A percentile compares a stretch with the other conserved stretches of the same genome.
Conservation (phyloP, 2,888 invertebrate species). For the Chalcis sispes region DNA sequence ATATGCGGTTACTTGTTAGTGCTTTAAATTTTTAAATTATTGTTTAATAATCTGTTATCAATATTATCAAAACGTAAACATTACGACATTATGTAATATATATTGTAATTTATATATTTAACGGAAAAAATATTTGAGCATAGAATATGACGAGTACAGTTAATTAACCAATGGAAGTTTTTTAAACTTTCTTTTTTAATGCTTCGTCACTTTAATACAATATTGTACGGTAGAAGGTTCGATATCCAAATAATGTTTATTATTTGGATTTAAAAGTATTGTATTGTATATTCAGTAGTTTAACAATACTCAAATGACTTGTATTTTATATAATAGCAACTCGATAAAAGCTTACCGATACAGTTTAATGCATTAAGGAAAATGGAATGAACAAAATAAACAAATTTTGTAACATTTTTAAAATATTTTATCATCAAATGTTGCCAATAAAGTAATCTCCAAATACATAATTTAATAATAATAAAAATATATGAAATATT, state of each 20-base stretch:
- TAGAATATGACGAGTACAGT: too few relatives aligned
- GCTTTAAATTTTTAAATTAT: too few relatives aligned
- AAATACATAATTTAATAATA: slow-evolving; percentile 16
- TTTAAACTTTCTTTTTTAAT: neutral
- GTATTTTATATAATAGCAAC: slow-evolving; percentile 21
- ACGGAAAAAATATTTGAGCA: too few relatives aligned
- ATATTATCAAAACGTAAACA: too few relatives aligned
- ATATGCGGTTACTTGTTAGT: too few relatives aligned
- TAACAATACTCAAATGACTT: slow-evolving; percentile 42
- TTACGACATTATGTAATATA: too few relatives aligned
- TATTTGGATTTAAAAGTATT: slow-evolving; percentile 50
- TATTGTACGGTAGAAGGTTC: slow-evolving; percentile 18
- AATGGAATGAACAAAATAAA: neutral
- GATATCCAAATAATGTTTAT: slow-evolving; percentile 17
- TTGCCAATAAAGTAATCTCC: too few relatives aligned
- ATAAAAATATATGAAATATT: neutral
- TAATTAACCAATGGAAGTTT: slow-evolving; percentile 14
- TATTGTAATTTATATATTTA: too few relatives aligned
- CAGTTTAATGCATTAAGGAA: slow-evolving; percentile 53
- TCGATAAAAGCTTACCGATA: slow-evolving; percentile 53
- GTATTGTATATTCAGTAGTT: slow-evolving; percentile 23
- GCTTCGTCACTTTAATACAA: slow-evolving; percentile 26
- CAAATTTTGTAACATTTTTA: neutral
- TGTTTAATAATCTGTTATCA: too few relatives aligned
- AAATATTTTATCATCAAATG: neutral